These are phyloP conservation scores for Plagodis pulveraria DNA, from an alignment of 2,888 invertebrate genomes.

Conservation along the genomic window DNA sequence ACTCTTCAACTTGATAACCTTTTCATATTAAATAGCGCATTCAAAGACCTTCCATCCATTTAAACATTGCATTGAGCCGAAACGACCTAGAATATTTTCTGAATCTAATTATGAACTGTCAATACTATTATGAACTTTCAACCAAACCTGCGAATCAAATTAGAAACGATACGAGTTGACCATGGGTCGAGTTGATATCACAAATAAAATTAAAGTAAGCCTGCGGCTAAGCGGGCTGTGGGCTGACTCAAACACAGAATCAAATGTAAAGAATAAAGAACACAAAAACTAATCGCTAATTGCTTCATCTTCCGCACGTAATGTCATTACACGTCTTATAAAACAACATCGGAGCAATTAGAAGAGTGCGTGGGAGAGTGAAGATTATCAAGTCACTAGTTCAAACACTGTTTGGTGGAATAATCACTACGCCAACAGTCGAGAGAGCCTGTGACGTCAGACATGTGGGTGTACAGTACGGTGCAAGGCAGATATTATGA, in stretches of 20 bases:
- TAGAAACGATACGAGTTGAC: too few relatives aligned
- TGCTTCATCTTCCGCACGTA: constrained; percentile 7
- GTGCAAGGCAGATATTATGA: constrained; percentile 26
- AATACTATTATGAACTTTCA: too few relatives aligned
- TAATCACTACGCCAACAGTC: constrained; percentile 55
- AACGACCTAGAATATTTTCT: too few relatives aligned
- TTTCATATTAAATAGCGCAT: too few relatives aligned
- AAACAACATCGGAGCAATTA: constrained; percentile 41
- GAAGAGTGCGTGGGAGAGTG: constrained; percentile 46
- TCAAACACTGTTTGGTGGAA: constrained; percentile 56
- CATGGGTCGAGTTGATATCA: too few relatives aligned
- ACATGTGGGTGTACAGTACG: constrained; percentile 41
- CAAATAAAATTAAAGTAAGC: too few relatives aligned
- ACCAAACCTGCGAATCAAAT: too few relatives aligned
- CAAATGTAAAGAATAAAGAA: constrained; percentile 1
- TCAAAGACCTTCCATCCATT: too few relatives aligned
- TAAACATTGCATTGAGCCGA: too few relatives aligned
- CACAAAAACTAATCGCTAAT: constrained; percentile 1
- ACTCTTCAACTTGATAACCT: too few relatives aligned
- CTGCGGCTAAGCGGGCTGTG: too few relatives aligned
- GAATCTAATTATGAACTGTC: too few relatives aligned
- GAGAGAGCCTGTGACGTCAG: constrained; percentile 24
- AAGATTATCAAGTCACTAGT: constrained; percentile 47
- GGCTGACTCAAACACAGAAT: background rate
- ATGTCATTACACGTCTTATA: constrained; percentile 22